Conservation (phyloP, 2,113 vertebrate genomes). For the Galemys pyrenaicus region DNA sequence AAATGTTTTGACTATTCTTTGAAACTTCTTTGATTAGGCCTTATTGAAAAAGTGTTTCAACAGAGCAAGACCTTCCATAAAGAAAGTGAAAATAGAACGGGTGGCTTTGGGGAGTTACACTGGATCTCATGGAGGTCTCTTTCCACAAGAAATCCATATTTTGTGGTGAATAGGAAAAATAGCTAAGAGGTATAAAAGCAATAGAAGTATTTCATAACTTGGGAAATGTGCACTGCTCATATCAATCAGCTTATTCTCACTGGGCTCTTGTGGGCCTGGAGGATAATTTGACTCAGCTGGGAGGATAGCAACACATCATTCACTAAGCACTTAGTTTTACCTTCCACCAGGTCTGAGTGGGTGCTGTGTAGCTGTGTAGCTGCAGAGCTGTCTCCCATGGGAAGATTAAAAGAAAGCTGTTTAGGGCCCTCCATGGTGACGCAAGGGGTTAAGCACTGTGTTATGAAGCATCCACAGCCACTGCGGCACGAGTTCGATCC, state of each 20-base stretch:
- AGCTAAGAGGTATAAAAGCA: neutral
- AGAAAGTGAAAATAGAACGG: neutral
- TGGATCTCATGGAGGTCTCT: neutral
- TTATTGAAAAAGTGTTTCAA: neutral
- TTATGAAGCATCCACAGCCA: too few species aligned
- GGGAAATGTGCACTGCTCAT: neutral
- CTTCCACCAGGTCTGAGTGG: neutral
- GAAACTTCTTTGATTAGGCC: neutral
- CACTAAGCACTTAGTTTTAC: neutral
- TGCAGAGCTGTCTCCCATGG: neutral
- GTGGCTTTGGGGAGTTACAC: neutral
- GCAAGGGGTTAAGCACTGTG: too few species aligned
- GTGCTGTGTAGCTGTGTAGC: neutral
- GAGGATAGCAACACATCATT: neutral
- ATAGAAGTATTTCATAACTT: neutral
- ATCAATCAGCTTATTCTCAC: neutral
- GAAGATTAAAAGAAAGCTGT: neutral
- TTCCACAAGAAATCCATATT: neutral
- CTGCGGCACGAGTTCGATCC: too few species aligned
- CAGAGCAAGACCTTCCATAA: neutral
- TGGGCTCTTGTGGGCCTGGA: neutral
- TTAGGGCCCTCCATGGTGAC: too few species aligned
- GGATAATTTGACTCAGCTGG: neutral
- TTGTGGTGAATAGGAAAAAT: neutral
- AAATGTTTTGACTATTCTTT: neutral